Conservation (phyloP, 1,140 invertebrate genomes). For the Diachasma alloeum region DNA sequence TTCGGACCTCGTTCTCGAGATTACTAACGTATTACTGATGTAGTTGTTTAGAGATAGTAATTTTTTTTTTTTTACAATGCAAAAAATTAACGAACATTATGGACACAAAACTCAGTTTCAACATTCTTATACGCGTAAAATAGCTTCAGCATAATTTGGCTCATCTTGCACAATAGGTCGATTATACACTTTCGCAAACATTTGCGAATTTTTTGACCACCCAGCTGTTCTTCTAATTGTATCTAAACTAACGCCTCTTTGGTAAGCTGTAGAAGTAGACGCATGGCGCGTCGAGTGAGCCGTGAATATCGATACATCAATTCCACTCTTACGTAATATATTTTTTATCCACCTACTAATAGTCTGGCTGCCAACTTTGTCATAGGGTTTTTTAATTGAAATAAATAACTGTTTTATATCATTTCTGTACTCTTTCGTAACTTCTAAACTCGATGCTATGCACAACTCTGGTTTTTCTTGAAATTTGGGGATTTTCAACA, state of each 20-base stretch:
- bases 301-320: conserved; percentile 22
- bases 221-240: too few relatives aligned
- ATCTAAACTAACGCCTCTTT: conserved; percentile 18
- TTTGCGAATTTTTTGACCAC: not conserved
- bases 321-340: conserved; percentile 20
- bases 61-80: not conserved
- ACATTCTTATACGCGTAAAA: not conserved
- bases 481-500: not conserved
- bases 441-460: not conserved
- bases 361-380: not conserved
- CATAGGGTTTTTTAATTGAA: not conserved
- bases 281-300: conserved; percentile 36
- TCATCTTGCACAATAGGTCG: not conserved
- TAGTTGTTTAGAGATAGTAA: not conserved
- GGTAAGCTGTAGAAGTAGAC: conserved; percentile 30
- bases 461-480: conserved; percentile 1
- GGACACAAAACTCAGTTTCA: too few relatives aligned
- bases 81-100: too few relatives aligned
- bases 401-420: not conserved
- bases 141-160: not conserved
- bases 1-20: too few relatives aligned
- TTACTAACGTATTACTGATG: not conserved
- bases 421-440: not conserved
- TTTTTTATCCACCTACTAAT: conserved; percentile 32
- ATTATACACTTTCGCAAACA: not conserved